Conservation (phyloP, 2,113 vertebrate genomes). For the Nothocercus nigrocapillus region DNA sequence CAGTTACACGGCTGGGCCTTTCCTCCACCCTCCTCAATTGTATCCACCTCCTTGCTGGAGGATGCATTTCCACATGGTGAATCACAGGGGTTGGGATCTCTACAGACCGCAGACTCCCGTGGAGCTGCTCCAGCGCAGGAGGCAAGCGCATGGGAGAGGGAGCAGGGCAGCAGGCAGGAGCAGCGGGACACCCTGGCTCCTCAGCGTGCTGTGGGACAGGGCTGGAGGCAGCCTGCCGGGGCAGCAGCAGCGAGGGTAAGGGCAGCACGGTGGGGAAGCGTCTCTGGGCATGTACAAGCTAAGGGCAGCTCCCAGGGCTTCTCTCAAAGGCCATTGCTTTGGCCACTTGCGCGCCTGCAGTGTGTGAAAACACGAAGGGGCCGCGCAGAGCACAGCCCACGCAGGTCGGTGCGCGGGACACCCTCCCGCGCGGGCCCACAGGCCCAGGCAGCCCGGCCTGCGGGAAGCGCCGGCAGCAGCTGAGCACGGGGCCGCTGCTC, state of each 20-base stretch:
- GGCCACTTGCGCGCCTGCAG: background rate
- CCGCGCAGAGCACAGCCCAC: accelerated
- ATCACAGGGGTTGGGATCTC: background rate
- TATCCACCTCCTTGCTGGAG: background rate
- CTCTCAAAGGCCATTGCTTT: no score
- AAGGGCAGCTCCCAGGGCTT: background rate
- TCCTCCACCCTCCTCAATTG: background rate
- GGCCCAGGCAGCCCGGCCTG: background rate
- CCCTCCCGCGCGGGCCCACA: background rate
- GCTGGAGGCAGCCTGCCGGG: no score
- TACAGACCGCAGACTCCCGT: background rate
- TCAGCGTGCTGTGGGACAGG: no score
- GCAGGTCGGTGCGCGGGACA: background rate
- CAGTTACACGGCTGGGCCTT: background rate
- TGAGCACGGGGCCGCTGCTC: background rate
- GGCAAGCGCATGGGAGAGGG: background rate
- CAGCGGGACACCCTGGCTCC: background rate
- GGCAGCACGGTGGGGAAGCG: background rate
- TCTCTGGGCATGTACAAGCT: background rate
- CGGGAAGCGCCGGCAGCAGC: background rate
- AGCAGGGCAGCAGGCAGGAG: background rate
- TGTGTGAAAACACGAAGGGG: background rate
- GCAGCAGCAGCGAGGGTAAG: background rate
- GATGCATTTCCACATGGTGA: background rate
- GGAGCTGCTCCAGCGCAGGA: background rate